phyloP scores from a whole-genome alignment of 1,140 invertebrate genomes.

The Drosophila prosaltans region DNA sequence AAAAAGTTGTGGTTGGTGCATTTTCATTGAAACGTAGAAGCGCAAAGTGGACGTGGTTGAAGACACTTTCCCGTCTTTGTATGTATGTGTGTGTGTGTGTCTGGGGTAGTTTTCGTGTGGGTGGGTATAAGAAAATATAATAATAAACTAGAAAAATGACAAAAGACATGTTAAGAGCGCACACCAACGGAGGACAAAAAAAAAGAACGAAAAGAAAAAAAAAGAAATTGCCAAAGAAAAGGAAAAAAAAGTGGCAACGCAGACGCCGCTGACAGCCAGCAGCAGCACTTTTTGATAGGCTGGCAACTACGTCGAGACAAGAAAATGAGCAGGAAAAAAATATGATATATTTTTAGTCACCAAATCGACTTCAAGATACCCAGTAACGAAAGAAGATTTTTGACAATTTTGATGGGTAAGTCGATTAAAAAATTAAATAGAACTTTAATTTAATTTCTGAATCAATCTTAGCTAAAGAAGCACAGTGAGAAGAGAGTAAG shows the following conservation, averaged over 20 bases:
- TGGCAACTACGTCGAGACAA: constrained; percentile 8
- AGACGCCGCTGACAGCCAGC: constrained; percentile 47
- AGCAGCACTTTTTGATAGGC: constrained; percentile 51
- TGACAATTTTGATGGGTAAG: no score
- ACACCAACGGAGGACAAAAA: neutral
- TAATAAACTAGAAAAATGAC: constrained; percentile 69
- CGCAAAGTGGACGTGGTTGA: constrained; percentile 48
- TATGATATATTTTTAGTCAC: neutral
- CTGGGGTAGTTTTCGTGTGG: neutral
- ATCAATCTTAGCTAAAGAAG: no score
- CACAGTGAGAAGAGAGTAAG: no score
- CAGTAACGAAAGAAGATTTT: neutral
- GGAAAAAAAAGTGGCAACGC: constrained; percentile 22
- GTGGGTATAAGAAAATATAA: constrained; percentile 55
- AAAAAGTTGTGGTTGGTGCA: constrained; percentile 59
- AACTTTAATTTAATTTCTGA: no score
- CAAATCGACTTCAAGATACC: neutral
- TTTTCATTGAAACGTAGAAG: constrained; percentile 55
- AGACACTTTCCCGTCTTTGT: neutral
- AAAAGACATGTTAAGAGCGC: constrained; percentile 67
- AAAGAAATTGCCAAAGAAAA: constrained; percentile 18
- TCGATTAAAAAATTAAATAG: no score
- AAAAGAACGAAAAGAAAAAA: neutral
- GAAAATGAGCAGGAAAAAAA: neutral
- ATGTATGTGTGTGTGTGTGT: constrained; percentile 10